Percentiles rank a stretch among this genome's conserved stretches.
Conservation (phyloP, 2,888 invertebrate genomes). For the Mongoloraphidia duomilia region DNA sequence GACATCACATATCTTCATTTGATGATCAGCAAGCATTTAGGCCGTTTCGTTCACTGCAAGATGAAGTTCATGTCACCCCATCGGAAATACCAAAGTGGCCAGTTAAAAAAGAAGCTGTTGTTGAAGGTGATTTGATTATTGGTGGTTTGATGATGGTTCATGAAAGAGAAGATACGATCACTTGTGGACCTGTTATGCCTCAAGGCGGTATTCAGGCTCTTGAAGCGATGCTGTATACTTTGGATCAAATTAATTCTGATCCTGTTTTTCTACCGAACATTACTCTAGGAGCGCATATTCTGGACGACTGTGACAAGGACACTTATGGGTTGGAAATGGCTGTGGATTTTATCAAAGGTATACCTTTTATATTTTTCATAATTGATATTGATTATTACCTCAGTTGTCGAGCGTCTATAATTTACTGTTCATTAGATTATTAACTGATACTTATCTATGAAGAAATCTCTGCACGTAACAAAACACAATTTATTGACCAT, state of each 20-base stretch:
- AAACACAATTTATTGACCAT: too few species aligned
- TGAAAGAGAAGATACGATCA: constrained; percentile 61
- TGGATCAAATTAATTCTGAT: constrained; percentile 55
- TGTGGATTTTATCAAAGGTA: constrained; percentile 86
- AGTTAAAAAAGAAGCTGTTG: constrained; percentile 62
- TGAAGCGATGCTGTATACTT: constrained; percentile 77
- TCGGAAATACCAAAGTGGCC: constrained; percentile 40
- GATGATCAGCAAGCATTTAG: background rate
- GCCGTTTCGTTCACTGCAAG: constrained; percentile 3
- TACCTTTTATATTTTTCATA: constrained; percentile 18
- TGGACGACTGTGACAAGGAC: constrained; percentile 87
- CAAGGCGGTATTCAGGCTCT: constrained; percentile 75
- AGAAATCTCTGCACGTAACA: too few species aligned
- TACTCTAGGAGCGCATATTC: constrained; percentile 65
- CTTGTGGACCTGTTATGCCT: constrained; percentile 80
- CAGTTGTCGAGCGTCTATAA: too few species aligned
- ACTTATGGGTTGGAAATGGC: constrained; percentile 87
- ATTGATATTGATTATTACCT: background rate
- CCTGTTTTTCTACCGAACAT: constrained; percentile 53
- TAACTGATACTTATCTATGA: too few species aligned
- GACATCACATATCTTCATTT: too few species aligned
- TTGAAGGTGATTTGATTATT: constrained; percentile 68
- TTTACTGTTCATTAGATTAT: too few species aligned
- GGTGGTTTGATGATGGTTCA: constrained; percentile 91
- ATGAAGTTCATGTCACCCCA: background rate